Conservation (phyloP, 2,113 vertebrate species). For the Bostrychus sinensis region DNA sequence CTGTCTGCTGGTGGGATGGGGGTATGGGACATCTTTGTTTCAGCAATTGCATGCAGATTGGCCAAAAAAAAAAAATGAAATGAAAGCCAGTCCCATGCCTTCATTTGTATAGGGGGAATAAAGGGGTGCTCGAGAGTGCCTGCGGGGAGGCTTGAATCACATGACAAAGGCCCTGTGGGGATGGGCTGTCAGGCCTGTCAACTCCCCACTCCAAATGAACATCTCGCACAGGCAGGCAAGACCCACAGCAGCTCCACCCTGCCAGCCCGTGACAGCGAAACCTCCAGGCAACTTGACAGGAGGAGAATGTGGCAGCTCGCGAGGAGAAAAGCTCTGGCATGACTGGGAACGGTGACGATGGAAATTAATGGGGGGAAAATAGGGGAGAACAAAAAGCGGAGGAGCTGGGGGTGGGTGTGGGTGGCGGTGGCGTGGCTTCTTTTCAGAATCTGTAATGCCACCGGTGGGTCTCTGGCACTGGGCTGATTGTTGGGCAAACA, state of each 20-base stretch:
- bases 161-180: constrained; percentile 90
- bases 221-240: constrained; percentile 89
- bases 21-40: constrained; percentile 78
- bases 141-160: constrained; percentile 89
- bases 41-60: constrained; percentile 79
- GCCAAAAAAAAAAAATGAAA: constrained; percentile 77
- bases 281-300: constrained; percentile 97
- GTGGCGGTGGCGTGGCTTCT: constrained; percentile 59
- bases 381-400: constrained; percentile 66
- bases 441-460: constrained; percentile 78
- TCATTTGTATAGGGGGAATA: constrained; percentile 80
- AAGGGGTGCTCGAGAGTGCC: constrained; percentile 73
- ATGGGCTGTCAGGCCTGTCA: constrained; percentile 97
- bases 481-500: constrained; percentile 88
- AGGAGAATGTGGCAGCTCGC: constrained; percentile 90
- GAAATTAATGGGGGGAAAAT: constrained; percentile 81
- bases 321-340: constrained; percentile 87
- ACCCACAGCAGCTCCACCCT: constrained; percentile 86
- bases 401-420: constrained; percentile 3
- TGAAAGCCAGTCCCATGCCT: constrained; percentile 78
- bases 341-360: constrained; percentile 89
- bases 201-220: constrained; percentile 95
- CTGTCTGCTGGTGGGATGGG: constrained; percentile 64
- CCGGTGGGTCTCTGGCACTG: constrained; percentile 80
- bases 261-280: constrained; percentile 91